Conservation (phyloP, 2,797 vertebrate genomes). For the Esox lucius region DNA sequence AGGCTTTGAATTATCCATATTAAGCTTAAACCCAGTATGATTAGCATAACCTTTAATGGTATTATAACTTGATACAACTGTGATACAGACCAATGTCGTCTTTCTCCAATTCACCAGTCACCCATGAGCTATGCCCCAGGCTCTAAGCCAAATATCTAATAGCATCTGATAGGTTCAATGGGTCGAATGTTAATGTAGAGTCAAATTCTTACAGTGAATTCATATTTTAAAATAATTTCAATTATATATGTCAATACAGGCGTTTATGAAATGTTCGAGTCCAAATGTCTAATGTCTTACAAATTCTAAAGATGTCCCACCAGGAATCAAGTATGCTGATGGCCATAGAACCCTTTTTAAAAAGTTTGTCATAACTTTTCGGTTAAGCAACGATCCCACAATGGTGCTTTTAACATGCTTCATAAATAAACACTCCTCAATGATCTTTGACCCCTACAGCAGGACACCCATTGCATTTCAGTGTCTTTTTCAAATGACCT, state of each 20-base stretch:
- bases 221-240: background rate
- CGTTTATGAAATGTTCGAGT: background rate
- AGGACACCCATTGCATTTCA: background rate
- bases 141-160: too few relatives aligned
- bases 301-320: background rate
- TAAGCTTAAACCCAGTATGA: too few relatives aligned
- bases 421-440: background rate
- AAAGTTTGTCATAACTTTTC: background rate
- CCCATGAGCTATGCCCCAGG: too few relatives aligned
- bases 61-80: too few relatives aligned
- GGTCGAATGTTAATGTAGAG: too few relatives aligned
- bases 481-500: background rate
- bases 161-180: too few relatives aligned
- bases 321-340: background rate
- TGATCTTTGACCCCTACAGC: background rate
- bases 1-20: too few relatives aligned
- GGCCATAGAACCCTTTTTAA: too few relatives aligned
- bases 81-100: too few relatives aligned
- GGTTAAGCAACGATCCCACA: background rate
- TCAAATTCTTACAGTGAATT: background rate
- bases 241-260: background rate
- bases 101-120: too few relatives aligned
- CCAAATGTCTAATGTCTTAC: background rate
- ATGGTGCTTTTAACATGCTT: background rate
- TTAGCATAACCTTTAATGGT: too few relatives aligned